Evolutionary conservation across 2,888 invertebrate genomes (phyloP), one percentile per base, ranked within the genome.

Genomic region (Chymomyza fuscimana): DNA sequence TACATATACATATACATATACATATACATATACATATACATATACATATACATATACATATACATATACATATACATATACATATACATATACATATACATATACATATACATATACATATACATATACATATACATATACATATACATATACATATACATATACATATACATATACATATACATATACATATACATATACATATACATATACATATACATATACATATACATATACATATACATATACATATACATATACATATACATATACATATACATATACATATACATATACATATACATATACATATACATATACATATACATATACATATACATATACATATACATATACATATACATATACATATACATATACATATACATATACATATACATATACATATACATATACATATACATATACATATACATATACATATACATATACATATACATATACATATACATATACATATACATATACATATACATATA

Each of bases 1-100:
- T 32, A 32, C 32, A 22, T 74, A 77, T n/a, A n/a, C n/a, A 79
- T 74, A 78, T 78, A 79, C 70, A 25, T 25, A 25, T 4, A 25
- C 73, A 70, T 76, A 32, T 32, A 32, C 32, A 22, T 74, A 77
- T n/a, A n/a, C n/a, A 79, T 74, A 78, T 78, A 79, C 70, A 25
- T 25, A 25, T 4, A 25, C 73, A 70, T 76, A 32, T 32, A 32
- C 32, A 22, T 74, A 77, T n/a, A n/a, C n/a, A 79, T 74, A 78
- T 78, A 79, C 70, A 25, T 25, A 25, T 4, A 25, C 73, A 70
- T 76, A 32, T 32, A 32, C 32, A 22, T 74, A 77, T n/a, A n/a
- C n/a, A 79, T 74, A 78, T 78, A 79, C 70, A 25, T 25, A 25
- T 4, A 25, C 73, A 70, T 76, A 32, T 32, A 32, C 32, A 22